Percentiles rank a stretch among this genome's conserved stretches.
phyloP scores from a whole-genome alignment of 2,888 invertebrate genomes.

The Polydrusus cervinus region DNA sequence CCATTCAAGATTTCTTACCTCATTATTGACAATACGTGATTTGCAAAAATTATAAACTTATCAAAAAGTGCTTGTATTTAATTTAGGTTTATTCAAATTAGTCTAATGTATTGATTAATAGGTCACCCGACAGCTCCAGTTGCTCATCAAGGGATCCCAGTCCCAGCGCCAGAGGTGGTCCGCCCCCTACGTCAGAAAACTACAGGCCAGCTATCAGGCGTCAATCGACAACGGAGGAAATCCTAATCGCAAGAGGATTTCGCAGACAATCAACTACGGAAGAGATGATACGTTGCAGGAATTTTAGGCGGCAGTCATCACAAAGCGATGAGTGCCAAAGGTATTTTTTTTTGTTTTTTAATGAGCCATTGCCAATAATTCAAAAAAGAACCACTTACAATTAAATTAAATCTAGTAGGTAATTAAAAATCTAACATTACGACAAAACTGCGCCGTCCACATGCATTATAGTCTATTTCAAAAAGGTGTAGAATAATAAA shows the following conservation, averaged over 20 bases:
- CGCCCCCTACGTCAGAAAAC: conserved; percentile 72
- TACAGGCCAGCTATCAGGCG: conserved; percentile 85
- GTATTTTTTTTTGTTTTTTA: conserved; percentile 28
- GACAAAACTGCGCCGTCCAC: too few relatives aligned
- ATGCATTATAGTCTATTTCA: too few relatives aligned
- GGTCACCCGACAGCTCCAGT: conserved; percentile 74
- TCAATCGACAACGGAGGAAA: conserved; percentile 94
- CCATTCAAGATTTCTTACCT: too few relatives aligned
- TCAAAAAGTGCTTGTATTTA: too few relatives aligned
- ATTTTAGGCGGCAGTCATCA: conserved; percentile 84
- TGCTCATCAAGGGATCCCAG: conserved; percentile 91
- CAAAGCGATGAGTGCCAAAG: conserved; percentile 80
- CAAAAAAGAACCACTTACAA: neutral
- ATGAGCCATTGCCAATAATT: conserved; percentile 58
- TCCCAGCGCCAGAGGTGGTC: conserved; percentile 79
- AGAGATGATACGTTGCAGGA: conserved; percentile 93
- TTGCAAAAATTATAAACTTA: too few relatives aligned
- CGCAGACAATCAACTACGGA: conserved; percentile 92
- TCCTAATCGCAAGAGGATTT: conserved; percentile 91
- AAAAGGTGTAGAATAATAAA: too few relatives aligned
- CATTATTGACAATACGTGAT: too few relatives aligned
- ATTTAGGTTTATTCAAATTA: neutral
- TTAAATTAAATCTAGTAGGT: too few relatives aligned
- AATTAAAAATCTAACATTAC: too few relatives aligned
- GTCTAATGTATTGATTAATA: conserved; percentile 19